Base-by-base conservation (phyloP, 2,888 invertebrate species). In the Spodoptera littoralis region DNA sequence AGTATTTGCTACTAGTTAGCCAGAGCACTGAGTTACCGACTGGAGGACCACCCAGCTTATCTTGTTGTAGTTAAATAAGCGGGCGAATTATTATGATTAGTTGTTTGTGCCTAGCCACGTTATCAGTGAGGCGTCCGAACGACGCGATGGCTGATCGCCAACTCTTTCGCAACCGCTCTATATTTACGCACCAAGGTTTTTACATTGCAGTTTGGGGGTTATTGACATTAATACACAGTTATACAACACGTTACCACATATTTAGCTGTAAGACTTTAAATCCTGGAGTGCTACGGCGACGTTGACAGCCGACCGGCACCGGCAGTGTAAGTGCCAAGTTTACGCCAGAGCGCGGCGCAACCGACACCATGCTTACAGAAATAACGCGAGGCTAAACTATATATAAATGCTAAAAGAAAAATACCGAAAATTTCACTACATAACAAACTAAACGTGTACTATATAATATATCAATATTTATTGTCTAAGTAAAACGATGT, bases 201-300 rank as follows among this genome's bases (percentile, higher is more conserved):
- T 87, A 87, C 87, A 86, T 89, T 90, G 90, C 89, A 90, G 89
- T 93, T 93, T 92, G 90, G 90, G 83, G 94, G 94, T 94, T 93
- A 94, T 93, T 94, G 94, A 94, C 94, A 91, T 91, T 88, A 88
- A 81, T 84, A 85, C 79, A 74, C 78, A 73, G 83, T 92, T 91
- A 90, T 88, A 90, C 87, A 90, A 90, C 87, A 71, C 79, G 84
- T 91, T 91, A 91, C 84, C 74, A 84, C 87, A 90, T 82, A 79
- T 84, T 80, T 77, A 70, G 76, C 70, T 77, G 81, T 76, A 81
- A 81, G 71, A 74, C 57, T 56, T 75, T 75, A 83, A 86, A 87
- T 82, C 85, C 85, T 83, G 84, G 83, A 86, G 80, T 70, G 73
- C 41, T 55, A 56, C 51, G 69, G 65, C 71, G 68, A 74, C 76